A percentile compares a stretch with the other conserved stretches of the same genome.
These are phyloP conservation scores for Hybos culiciformis DNA, from an alignment of 2,888 invertebrate species.

Conservation along the genomic window DNA sequence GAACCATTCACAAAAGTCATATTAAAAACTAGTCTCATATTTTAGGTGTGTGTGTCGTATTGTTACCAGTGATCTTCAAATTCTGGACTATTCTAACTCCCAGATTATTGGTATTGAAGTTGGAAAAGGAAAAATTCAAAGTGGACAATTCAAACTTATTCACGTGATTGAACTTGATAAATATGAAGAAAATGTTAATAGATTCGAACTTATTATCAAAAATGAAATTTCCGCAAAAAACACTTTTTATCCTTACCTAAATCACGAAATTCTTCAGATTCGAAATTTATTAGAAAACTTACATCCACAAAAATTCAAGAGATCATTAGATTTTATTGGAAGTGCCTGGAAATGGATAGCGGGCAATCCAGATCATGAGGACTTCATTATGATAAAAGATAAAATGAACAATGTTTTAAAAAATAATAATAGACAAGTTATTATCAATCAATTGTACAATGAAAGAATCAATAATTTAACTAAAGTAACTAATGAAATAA, in stretches of 20 bases:
- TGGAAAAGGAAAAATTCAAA: slow-evolving; percentile 8
- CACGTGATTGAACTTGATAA: slow-evolving; percentile 8
- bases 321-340: slow-evolving; percentile 11
- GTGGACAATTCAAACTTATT: slow-evolving; percentile 9
- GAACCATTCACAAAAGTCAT: slow-evolving; percentile 4
- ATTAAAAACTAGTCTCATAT: background rate
- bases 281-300: background rate
- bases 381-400: slow-evolving; percentile 6
- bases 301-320: slow-evolving; percentile 4
- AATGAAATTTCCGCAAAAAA: slow-evolving; percentile 4
- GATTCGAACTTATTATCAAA: slow-evolving; percentile 3
- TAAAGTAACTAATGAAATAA: background rate
- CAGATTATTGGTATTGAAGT: slow-evolving; percentile 7
- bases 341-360: slow-evolving; percentile 9
- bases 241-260: slow-evolving; percentile 7
- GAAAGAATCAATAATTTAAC: slow-evolving; percentile 8
- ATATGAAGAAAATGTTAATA: slow-evolving; percentile 7
- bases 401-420: slow-evolving; percentile 6
- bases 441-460: slow-evolving; percentile 5
- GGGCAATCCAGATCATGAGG: slow-evolving; percentile 10
- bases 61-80: slow-evolving; percentile 4
- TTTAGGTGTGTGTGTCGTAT: background rate
- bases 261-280: slow-evolving; percentile 3
- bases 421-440: slow-evolving; percentile 5
- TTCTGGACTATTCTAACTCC: slow-evolving; percentile 11